Evolutionary conservation across 2,888 invertebrate genomes (phyloP).

Genomic region (Catocala nupta): DNA sequence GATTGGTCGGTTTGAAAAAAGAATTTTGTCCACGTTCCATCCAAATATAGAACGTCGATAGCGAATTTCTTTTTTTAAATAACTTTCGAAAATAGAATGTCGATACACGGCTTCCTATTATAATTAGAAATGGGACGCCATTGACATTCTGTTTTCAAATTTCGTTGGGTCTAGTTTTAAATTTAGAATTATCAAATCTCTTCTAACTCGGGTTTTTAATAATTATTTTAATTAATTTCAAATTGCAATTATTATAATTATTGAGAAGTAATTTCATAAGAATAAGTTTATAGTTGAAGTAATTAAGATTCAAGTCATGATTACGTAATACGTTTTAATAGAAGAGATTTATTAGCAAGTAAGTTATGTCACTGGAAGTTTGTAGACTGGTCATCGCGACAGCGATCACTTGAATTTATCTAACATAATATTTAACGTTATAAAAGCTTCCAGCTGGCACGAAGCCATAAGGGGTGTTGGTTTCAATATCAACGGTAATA

Average conservation of each 20-base stretch:
- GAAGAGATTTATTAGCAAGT: slow-evolving; percentile 76
- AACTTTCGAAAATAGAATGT: slow-evolving; percentile 50
- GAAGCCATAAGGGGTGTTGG: slow-evolving; percentile 87
- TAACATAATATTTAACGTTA: slow-evolving; percentile 66
- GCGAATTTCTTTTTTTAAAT: slow-evolving; percentile 44
- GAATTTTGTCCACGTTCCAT: slow-evolving; percentile 28
- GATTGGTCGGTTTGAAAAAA: slow-evolving; percentile 46
- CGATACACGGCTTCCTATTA: slow-evolving; percentile 38
- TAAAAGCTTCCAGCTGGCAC: slow-evolving; percentile 84
- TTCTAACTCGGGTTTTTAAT: slow-evolving; percentile 48
- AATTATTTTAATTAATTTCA: slow-evolving; percentile 11
- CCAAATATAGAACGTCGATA: slow-evolving; percentile 15
- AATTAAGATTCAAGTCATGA: slow-evolving; percentile 31
- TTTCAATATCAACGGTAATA: slow-evolving; percentile 80
- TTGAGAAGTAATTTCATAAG: slow-evolving; percentile 30
- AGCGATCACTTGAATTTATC: slow-evolving; percentile 51
- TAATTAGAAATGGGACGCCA: slow-evolving; percentile 35
- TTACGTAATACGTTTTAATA: slow-evolving; percentile 53
- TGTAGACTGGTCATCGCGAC: slow-evolving; percentile 58
- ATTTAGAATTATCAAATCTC: slow-evolving; percentile 48
- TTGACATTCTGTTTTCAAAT: slow-evolving; percentile 52
- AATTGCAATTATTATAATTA: slow-evolving; percentile 8
- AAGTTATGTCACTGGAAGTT: slow-evolving; percentile 83
- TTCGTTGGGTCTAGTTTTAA: slow-evolving; percentile 47
- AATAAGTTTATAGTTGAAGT: slow-evolving; percentile 8